Conservation (phyloP, 2,888 invertebrate species). For the Scaptomyza flava region DNA sequence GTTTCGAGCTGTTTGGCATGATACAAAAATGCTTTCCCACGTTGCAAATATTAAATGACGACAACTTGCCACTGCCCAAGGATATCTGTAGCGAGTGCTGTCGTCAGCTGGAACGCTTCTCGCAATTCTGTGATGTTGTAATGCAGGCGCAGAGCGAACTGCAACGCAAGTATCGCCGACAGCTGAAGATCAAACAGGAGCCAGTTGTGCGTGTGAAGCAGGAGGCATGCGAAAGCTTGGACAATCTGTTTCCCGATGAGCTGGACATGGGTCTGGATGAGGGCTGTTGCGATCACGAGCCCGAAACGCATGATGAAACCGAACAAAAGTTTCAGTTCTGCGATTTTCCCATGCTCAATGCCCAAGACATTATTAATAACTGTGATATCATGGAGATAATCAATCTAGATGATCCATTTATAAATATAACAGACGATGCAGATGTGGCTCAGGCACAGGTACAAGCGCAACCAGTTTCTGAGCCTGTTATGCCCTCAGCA, state of each 20-base stretch:
- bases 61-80: constrained; percentile 81
- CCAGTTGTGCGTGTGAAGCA: constrained; percentile 83
- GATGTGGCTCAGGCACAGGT: constrained; percentile 59
- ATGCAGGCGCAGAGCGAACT: constrained; percentile 80
- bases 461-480: constrained; percentile 8
- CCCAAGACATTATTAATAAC: constrained; percentile 83
- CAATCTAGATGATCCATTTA: constrained; percentile 83
- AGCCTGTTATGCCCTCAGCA: constrained; percentile 32
- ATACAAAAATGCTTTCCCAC: constrained; percentile 84
- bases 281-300: constrained; percentile 66
- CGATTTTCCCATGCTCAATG: constrained; percentile 81
- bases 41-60: constrained; percentile 82
- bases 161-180: constrained; percentile 78
- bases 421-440: constrained; percentile 83
- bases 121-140: constrained; percentile 83
- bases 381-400: constrained; percentile 85
- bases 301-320: constrained; percentile 61
- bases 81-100: constrained; percentile 80
- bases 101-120: constrained; percentile 79
- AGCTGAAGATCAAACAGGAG: constrained; percentile 84
- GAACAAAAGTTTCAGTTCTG: constrained; percentile 83
- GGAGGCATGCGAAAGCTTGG: constrained; percentile 81
- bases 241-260: constrained; percentile 78
- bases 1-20: constrained; percentile 83
- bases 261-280: constrained; percentile 73